Evolutionary conservation across 2,888 invertebrate genomes (phyloP).

Genomic region (Cenopis cana): DNA sequence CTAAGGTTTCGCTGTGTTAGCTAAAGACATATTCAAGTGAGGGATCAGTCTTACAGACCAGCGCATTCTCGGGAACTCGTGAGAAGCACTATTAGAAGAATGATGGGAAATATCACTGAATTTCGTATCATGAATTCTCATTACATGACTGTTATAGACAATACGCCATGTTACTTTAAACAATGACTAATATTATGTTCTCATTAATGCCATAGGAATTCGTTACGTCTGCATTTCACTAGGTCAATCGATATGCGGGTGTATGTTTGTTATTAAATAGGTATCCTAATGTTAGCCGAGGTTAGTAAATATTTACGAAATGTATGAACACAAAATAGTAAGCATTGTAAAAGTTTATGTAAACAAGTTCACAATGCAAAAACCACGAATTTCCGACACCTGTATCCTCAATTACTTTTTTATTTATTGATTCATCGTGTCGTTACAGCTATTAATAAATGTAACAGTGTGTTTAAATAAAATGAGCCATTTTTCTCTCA

Average conservation of each 20-base stretch:
- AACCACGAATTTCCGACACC: conserved; percentile 50
- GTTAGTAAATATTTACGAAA: conserved; percentile 34
- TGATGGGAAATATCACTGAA: conserved; percentile 8
- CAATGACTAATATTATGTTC: conserved; percentile 40
- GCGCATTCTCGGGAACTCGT: too few relatives aligned
- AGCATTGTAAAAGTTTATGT: conserved; percentile 32
- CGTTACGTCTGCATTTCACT: conserved; percentile 38
- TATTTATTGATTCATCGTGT: conserved; percentile 24
- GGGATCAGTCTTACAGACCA: too few relatives aligned
- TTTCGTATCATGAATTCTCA: neutral
- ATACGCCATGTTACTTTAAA: conserved; percentile 24
- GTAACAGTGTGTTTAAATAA: conserved; percentile 2
- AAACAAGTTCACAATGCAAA: conserved; percentile 41
- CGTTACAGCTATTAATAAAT: conserved; percentile 17
- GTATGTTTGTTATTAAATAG: conserved; percentile 5
- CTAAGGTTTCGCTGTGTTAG: neutral
- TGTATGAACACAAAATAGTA: conserved; percentile 8
- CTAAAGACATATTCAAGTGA: too few relatives aligned
- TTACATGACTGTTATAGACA: conserved; percentile 20
- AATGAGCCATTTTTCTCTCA: too few relatives aligned
- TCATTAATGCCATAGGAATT: conserved; percentile 40
- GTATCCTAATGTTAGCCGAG: conserved; percentile 20
- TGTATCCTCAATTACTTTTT: conserved; percentile 40
- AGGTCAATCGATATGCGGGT: conserved; percentile 36
- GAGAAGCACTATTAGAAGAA: neutral